Evolutionary conservation across 2,113 vertebrate genomes (phyloP), one percentile per base, ranked within the genome.

Genomic region (Nicator chloris): DNA sequence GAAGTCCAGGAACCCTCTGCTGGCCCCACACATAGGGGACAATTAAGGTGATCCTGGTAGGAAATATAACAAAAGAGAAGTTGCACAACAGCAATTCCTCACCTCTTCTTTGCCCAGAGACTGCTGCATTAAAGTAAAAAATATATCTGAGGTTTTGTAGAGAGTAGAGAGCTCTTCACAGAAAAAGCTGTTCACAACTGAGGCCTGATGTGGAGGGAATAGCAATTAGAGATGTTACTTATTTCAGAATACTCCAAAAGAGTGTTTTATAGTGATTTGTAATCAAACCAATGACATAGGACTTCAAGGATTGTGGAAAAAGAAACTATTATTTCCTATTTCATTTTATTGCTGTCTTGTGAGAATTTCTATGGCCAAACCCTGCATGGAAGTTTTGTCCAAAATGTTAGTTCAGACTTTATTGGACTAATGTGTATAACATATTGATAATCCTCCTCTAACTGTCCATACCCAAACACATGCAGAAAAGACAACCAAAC

Each of bases 11-110:
- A 15, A n/a, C 6, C 10, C 6, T 70, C 37, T 75, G 6, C 15
- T 75, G 13, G 4, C 16, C 15, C 4, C 22, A 53, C 4, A 30
- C 4, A 23, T 0, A 23, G 8, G 9, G 13, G 2, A 49, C 5
- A 81, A 70, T 57, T n/a, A 51, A 7, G 11, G 21, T 24, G 17
- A 37, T 57, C n/a, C 10, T 47, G 7, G 4, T 23, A 61, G 10
- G 20, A 63, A 53, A 78, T 5, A 56, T 4, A 63, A n/a, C 0
- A 6, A 77, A 20, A 78, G 10, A 53, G 6, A 87, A 31, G 8
- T 27, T 49, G 13, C 13, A 56, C 33, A 30, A 16, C 30, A 82
- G 26, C 4, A 87, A 30, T 39, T 75, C 18, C 6, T 57, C 2
- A 1, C 10, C 7, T 51, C 19, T 60, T 60, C 30, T 78, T 75